phyloP scores from a whole-genome alignment of 2,113 vertebrate genomes.

The Origma solitaria region DNA sequence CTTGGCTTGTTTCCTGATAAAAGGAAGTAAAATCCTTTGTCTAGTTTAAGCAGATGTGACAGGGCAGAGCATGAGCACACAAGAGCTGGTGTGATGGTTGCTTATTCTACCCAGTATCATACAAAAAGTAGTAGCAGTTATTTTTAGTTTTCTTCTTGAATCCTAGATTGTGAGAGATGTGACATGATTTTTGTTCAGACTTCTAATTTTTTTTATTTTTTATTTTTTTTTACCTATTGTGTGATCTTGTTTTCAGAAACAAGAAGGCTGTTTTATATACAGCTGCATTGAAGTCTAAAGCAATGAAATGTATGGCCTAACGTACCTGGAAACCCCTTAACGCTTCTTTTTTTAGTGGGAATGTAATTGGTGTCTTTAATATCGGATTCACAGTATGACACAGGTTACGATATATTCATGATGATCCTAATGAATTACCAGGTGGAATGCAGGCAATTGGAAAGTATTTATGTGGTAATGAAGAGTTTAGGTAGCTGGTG shows the following conservation, averaged over 20 bases:
- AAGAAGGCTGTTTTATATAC: background rate
- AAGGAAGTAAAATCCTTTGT: background rate
- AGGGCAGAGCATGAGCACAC: background rate
- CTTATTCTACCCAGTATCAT: rapidly evolving
- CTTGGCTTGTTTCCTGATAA: background rate
- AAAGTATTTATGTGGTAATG: background rate
- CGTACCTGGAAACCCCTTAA: background rate
- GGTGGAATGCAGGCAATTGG: background rate
- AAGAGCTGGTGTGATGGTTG: background rate
- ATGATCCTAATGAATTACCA: background rate
- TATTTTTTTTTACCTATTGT: background rate
- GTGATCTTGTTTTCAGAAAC: background rate
- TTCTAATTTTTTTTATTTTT: background rate
- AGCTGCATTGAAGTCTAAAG: background rate
- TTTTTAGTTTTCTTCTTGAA: background rate
- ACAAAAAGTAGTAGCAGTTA: background rate
- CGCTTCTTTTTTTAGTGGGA: background rate
- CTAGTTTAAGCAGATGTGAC: background rate
- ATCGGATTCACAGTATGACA: background rate
- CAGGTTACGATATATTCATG: background rate
- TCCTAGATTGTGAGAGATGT: background rate
- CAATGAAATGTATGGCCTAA: background rate
- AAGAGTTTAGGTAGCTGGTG: background rate
- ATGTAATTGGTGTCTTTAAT: background rate
- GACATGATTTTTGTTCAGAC: background rate